Percentiles rank a stretch among this genome's conserved stretches.
Evolutionary conservation across 2,113 vertebrate species (phyloP).

Genomic region (Phylloscopus trochiloides): DNA sequence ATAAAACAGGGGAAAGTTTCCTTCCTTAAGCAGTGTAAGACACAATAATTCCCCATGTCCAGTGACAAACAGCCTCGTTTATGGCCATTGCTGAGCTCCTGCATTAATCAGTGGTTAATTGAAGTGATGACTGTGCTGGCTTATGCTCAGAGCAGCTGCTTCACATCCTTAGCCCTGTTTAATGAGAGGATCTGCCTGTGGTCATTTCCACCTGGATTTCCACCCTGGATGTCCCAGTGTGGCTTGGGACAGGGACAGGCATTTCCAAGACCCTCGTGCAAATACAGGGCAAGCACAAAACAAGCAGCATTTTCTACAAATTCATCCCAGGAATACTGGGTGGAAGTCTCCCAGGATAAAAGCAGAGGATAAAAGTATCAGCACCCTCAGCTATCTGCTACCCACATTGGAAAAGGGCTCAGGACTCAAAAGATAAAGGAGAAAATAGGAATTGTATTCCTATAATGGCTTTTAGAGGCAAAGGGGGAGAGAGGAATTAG

Average conservation of each 20-base stretch:
- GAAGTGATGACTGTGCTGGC: neutral
- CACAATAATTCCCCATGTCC: neutral
- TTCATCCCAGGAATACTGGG: neutral
- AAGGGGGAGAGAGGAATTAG: neutral
- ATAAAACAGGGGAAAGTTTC: neutral
- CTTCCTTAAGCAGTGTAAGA: neutral
- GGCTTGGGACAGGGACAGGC: neutral
- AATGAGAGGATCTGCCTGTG: neutral
- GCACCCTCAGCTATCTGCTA: neutral
- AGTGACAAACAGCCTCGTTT: neutral
- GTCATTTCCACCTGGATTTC: neutral
- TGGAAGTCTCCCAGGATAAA: fast-evolving
- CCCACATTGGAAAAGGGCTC: neutral
- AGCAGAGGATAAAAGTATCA: neutral
- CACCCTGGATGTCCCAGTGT: neutral
- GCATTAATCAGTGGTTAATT: neutral
- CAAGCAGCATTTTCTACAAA: neutral
- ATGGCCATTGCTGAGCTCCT: neutral
- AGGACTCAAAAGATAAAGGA: neutral
- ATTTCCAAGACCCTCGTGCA: neutral
- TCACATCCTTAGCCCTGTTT: neutral
- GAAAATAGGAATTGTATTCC: neutral
- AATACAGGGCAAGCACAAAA: neutral
- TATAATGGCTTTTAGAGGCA: neutral
- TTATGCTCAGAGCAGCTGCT: neutral